Base-by-base conservation (phyloP, 2,888 invertebrate species). In the Phrixothrix hirtus region DNA sequence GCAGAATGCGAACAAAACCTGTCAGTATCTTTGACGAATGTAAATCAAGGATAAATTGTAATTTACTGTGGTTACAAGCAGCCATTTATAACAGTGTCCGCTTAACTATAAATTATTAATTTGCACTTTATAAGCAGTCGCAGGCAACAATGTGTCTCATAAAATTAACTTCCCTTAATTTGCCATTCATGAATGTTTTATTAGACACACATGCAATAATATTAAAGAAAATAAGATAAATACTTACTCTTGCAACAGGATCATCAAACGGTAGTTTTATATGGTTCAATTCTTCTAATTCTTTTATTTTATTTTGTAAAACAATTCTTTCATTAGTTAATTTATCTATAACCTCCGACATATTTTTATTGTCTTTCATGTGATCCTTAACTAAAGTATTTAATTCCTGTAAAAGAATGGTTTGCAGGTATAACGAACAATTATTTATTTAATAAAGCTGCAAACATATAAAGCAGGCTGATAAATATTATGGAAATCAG, bases 351-450 rank as follows among this genome's bases (percentile, higher is more conserved):
- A 73, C 65, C 31, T 71, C 78, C 25, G 79, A 73, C 74, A 81
- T 75, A 57, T 78, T 76, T 16, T 76, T 77, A 62, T 82, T 81
- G 64, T 83, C 81, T 51, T 77, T 76, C 0, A 78, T 76, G 57
- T 80, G 78, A 52, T 77, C 74, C 41, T 72, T 73, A 30, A 82
- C 70, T 36, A 79, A 68, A 17, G 65, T 68, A 55, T 79, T 81
- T 52, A 83, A 75, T 61, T 82, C 81, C 71, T 80, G 44, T 15
- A 59, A 47, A 37, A 34, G 47, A 36, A 32, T 32, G 12, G 42
- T 30, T 32, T n/a, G 41, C 14, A 43, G 3, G 2, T 13, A 51
- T 61, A 34, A 39, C 41, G 12, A 31, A 38, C 35, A 39, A 17
- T 43, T 35, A 17, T 34, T 35, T 13, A 46, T 14, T 44, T 39